Conservation (phyloP, 2,113 vertebrate species). For the Eurystomus gularis region DNA sequence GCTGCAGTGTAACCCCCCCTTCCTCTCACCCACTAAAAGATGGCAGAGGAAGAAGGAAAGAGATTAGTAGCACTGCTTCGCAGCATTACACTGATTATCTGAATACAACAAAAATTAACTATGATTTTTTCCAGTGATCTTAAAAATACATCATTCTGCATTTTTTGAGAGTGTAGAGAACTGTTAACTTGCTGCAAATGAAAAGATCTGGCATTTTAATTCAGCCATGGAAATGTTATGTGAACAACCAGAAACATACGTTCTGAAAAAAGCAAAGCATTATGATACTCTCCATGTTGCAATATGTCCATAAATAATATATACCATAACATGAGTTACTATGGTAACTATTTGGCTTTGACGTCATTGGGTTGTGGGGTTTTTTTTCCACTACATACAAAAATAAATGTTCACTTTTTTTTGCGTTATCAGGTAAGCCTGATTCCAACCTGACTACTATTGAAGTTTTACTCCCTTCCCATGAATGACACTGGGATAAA, state of each 20-base stretch:
- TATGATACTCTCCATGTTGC: background rate
- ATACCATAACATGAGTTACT: constrained; percentile 9
- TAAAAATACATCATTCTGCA: background rate
- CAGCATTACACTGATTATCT: background rate
- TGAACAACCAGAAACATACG: background rate
- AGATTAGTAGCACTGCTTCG: background rate
- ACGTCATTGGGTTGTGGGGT: background rate
- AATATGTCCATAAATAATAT: constrained; percentile 23
- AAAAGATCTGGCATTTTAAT: background rate
- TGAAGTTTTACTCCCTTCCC: background rate
- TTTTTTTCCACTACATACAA: background rate
- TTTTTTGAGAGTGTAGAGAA: background rate
- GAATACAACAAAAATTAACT: background rate
- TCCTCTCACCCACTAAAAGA: background rate
- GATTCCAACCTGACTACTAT: background rate
- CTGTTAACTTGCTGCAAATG: background rate
- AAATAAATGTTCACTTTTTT: background rate
- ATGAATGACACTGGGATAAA: background rate
- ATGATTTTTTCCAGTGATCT: background rate
- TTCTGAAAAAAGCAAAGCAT: constrained; percentile 1
- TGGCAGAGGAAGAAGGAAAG: background rate
- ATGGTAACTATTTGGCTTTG: constrained; percentile 29
- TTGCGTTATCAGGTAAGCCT: background rate
- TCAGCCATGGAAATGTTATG: background rate
- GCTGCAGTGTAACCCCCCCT: background rate